Evolutionary conservation across 2,888 invertebrate species (phyloP).

Genomic region (Rhamnusium bicolor): DNA sequence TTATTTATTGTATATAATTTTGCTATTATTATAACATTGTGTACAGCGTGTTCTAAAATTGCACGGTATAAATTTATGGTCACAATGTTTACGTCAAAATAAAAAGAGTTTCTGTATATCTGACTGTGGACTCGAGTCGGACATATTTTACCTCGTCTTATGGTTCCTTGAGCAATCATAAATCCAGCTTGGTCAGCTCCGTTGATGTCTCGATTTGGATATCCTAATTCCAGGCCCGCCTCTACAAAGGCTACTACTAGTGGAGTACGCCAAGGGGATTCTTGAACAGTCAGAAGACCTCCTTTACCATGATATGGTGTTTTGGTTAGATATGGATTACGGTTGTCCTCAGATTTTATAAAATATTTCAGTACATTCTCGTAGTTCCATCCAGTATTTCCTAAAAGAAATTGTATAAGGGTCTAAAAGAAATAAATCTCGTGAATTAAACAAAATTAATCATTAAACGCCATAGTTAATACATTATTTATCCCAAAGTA

Average conservation of each 20-base stretch:
- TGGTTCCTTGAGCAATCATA: constrained; percentile 90
- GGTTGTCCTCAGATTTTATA: constrained; percentile 90
- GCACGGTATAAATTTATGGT: no score
- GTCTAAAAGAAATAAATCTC: no score
- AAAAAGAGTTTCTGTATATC: no score
- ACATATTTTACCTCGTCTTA: constrained; percentile 81
- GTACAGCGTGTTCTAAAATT: no score
- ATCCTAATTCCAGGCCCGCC: constrained; percentile 87
- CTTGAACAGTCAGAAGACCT: constrained; percentile 83
- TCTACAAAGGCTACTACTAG: constrained; percentile 87
- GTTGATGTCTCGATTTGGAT: constrained; percentile 82
- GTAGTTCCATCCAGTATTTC: constrained; percentile 93
- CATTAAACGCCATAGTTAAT: no score
- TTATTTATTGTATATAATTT: no score
- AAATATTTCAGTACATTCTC: constrained; percentile 89
- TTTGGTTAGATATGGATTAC: constrained; percentile 85
- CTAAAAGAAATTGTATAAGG: no score
- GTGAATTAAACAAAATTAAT: no score
- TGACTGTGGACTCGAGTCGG: no score
- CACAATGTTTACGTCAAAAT: no score
- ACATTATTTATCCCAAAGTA: no score
- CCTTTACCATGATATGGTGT: constrained; percentile 81
- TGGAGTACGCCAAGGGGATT: constrained; percentile 89
- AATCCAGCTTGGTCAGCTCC: constrained; percentile 86
- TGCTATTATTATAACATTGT: no score